Percentiles rank a stretch among this genome's conserved stretches.
These are phyloP conservation scores for Psammodynastes pulverulentus DNA, from an alignment of 2,113 vertebrate genomes.

Conservation along the genomic window DNA sequence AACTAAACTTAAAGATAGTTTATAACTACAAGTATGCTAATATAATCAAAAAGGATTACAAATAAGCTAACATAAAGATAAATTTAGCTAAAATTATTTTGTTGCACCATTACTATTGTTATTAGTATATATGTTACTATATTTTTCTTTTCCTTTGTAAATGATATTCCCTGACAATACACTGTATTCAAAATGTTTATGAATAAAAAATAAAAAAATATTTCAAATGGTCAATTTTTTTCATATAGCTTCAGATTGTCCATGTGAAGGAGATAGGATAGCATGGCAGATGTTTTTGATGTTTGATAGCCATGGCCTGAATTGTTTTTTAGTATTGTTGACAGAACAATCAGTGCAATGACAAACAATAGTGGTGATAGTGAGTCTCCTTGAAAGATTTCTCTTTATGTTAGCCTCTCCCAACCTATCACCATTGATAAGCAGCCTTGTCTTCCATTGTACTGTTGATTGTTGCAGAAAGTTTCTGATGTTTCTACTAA, in stretches of 20 bases:
- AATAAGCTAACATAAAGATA: too few relatives aligned
- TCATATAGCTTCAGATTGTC: background rate
- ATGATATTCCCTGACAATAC: too few relatives aligned
- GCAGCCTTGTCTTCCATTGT: background rate
- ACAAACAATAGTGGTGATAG: background rate
- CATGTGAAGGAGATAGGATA: background rate
- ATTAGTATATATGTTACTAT: too few relatives aligned
- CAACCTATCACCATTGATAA: background rate
- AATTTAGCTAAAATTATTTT: too few relatives aligned
- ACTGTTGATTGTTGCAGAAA: background rate
- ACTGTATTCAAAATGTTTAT: too few relatives aligned
- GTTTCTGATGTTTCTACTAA: background rate
- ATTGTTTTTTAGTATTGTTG: background rate
- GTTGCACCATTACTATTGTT: too few relatives aligned
- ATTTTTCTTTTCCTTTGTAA: too few relatives aligned
- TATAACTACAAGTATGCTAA: too few relatives aligned
- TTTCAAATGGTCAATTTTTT: background rate
- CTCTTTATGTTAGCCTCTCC: background rate
- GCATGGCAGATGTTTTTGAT: background rate
- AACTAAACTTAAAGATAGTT: too few relatives aligned
- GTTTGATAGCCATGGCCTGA: background rate
- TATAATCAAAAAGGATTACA: too few relatives aligned
- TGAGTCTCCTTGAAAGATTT: background rate
- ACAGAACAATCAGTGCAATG: background rate
- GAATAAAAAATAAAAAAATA: too few relatives aligned